Conservation (phyloP, 1,140 invertebrate genomes). For the Eulimnadia texana region DNA sequence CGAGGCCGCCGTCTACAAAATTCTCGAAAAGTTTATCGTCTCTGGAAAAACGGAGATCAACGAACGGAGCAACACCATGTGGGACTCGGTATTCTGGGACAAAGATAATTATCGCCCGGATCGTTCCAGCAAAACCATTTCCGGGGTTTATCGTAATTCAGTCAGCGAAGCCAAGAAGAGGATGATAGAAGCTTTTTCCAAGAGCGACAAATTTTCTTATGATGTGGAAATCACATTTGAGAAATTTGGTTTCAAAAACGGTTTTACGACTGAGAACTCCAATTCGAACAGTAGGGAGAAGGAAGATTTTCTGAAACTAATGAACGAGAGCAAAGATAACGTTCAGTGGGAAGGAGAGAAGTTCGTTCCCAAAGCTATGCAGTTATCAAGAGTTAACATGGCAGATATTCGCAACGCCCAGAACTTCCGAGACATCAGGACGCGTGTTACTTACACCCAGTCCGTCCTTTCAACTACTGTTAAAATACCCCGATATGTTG, state of each 20-base stretch:
- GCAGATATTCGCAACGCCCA: neutral
- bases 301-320: neutral
- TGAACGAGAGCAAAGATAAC: neutral
- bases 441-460: neutral
- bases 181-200: neutral
- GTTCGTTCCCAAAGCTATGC: neutral
- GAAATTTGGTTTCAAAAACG: neutral
- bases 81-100: slow-evolving; percentile 1
- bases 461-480: neutral
- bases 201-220: neutral
- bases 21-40: neutral
- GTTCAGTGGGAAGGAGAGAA: neutral
- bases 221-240: neutral
- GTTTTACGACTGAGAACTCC: neutral
- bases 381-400: neutral
- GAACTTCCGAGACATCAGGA: neutral
- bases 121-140: neutral
- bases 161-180: neutral
- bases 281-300: neutral
- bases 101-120: neutral
- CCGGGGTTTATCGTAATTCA: neutral
- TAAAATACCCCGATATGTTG: too few species aligned
- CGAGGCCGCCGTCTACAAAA: neutral
- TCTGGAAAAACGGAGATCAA: neutral
- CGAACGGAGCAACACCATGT: neutral